Evolutionary conservation across 2,797 vertebrate species (phyloP), one percentile per base, ranked within the genome.

Genomic region (Pipistrellus kuhlii): DNA sequence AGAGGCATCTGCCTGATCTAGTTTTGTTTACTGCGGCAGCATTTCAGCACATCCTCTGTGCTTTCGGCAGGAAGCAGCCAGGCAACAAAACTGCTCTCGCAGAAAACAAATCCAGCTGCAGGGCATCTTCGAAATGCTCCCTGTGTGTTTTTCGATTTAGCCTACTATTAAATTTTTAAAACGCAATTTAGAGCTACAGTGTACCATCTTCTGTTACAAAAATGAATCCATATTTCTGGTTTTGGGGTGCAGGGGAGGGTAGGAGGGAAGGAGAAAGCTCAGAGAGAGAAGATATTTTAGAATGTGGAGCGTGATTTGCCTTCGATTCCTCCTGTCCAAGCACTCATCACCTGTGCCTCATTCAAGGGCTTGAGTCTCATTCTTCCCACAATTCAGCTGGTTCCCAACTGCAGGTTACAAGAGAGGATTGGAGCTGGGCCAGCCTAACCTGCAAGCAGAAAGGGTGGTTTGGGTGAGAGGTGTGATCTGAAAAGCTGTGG

Each of bases 51-150:
- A 27, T 78, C 55, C 95, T 96, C 87, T 84, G 76, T 0, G 69
- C n/a, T 71, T 95, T 95, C 84, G 77, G 73, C 72, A 94, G 84
- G 92, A 96, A 96, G 51, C 64, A 91, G 46, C 69, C 92, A 53
- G 94, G 96, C 94, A 96, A 94, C 83, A 95, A 94, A 96, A 96
- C 2, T 69, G 94, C 93, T 89, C 44, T 46, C 17, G 30, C 83
- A 32, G 25, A 48, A 87, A 96, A 94, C 66, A 73, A 94, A 94
- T 46, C 20, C 77, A 97, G 86, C 85, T 95, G 93, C 44, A 78
- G 78, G 89, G 51, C 18, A 93, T 91, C 76, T 69, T 84, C 90
- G 76, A 90, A 80, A 93, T 46, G 71, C 59, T 87, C 94, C 51
- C 41, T 13, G 5, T 46, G 83, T 30, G 88, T 0, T 85, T 96